phyloP scores from a whole-genome alignment of 2,888 invertebrate species.

The Laspeyria flexula region DNA sequence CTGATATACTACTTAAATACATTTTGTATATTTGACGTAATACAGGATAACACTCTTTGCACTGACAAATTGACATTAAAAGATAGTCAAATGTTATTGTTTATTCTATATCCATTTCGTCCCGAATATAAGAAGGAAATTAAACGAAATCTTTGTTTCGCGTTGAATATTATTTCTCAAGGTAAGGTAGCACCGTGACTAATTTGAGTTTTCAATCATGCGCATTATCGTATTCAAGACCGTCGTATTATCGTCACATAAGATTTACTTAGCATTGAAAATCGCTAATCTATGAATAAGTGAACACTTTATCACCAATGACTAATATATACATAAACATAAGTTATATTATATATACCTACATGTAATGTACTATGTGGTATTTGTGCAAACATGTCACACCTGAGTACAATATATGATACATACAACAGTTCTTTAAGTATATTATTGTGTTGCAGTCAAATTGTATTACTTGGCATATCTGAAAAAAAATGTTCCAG shows the following conservation, averaged over 20 bases:
- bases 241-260: conserved; percentile 19
- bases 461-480: too few relatives aligned
- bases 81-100: too few relatives aligned
- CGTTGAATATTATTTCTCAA: too few relatives aligned
- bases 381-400: conserved; percentile 39
- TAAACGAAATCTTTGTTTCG: too few relatives aligned
- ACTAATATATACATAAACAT: conserved; percentile 45
- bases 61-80: too few relatives aligned
- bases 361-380: conserved; percentile 19
- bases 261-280: conserved; percentile 53
- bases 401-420: conserved; percentile 17
- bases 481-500: too few relatives aligned
- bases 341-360: not conserved
- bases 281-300: conserved; percentile 69
- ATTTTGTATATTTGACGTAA: too few relatives aligned
- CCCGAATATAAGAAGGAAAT: too few relatives aligned
- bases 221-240: not conserved
- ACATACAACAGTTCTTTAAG: not conserved
- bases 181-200: not conserved
- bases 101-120: too few relatives aligned
- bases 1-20: too few relatives aligned
- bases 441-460: too few relatives aligned
- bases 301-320: conserved; percentile 54
- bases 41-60: too few relatives aligned
- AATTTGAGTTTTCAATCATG: conserved; percentile 7